Evolutionary conservation across 2,797 vertebrate species (phyloP).

Genomic region (Merluccius polli): DNA sequence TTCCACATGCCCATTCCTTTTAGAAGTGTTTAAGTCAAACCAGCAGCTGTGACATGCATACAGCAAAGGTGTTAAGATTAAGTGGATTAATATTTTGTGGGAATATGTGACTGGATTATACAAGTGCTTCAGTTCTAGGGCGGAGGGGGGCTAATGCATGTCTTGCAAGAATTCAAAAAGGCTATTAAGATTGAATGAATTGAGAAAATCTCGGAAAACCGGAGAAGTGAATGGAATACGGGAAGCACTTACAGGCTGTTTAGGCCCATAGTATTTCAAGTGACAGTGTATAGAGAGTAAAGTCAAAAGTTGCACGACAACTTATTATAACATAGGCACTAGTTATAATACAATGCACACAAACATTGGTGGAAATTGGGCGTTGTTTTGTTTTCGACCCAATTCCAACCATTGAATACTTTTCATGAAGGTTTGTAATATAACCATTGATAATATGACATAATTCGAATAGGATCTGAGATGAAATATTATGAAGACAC

Average conservation of each 20-base stretch:
- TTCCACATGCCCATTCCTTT: background rate
- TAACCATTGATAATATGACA: background rate
- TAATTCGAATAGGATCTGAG: background rate
- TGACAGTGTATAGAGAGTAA: background rate
- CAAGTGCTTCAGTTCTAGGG: background rate
- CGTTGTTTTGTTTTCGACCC: background rate
- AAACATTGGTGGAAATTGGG: background rate
- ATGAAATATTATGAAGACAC: background rate
- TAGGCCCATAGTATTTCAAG: background rate
- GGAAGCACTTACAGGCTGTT: background rate
- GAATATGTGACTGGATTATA: background rate
- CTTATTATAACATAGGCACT: background rate
- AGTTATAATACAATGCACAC: background rate
- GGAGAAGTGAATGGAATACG: background rate
- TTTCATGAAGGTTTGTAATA: background rate
- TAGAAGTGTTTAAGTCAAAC: background rate
- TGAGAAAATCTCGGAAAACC: background rate
- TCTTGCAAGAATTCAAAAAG: background rate
- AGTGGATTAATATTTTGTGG: background rate
- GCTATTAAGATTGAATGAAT: constrained; percentile 1
- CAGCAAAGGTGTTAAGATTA: background rate
- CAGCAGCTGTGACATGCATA: background rate
- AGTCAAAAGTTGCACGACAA: background rate
- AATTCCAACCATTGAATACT: background rate
- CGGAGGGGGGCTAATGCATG: background rate